These are phyloP conservation scores for Parochlus steinenii DNA, from an alignment of 2,888 invertebrate species.

Conservation along the genomic window DNA sequence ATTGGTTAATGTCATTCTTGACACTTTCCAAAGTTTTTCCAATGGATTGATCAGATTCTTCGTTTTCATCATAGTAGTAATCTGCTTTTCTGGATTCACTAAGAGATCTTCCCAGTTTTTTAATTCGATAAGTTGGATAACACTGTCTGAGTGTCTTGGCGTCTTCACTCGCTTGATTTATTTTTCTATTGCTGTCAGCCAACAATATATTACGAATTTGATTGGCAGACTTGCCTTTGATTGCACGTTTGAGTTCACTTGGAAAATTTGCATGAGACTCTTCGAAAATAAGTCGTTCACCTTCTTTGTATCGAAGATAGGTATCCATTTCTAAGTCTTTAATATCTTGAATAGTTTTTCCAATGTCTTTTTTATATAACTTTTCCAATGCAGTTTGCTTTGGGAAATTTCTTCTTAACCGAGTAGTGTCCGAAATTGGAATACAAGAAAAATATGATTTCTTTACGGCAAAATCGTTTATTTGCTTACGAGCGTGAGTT, in stretches of 20 bases:
- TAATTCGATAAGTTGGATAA: constrained; percentile 5
- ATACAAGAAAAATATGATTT: constrained; percentile 10
- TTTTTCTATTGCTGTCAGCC: constrained; percentile 36
- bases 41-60: constrained; percentile 28
- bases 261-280: constrained; percentile 15
- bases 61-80: constrained; percentile 28
- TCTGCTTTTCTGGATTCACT: constrained; percentile 8
- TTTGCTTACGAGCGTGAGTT: constrained; percentile 49
- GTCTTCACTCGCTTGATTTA: constrained; percentile 22
- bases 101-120: constrained; percentile 4
- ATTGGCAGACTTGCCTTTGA: constrained; percentile 59
- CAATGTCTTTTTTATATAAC: constrained; percentile 20
- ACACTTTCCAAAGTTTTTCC: constrained; percentile 19
- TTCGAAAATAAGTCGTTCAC: constrained; percentile 6
- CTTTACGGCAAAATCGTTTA: constrained; percentile 37
- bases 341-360: constrained; percentile 29
- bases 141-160: constrained; percentile 16
- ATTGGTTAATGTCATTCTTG: constrained; percentile 7
- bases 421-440: constrained; percentile 44
- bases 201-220: constrained; percentile 51
- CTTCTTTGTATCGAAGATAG: constrained; percentile 12
- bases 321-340: constrained; percentile 23
- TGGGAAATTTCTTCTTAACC: constrained; percentile 42
- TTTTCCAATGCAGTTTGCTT: constrained; percentile 40
- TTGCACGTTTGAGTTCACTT: constrained; percentile 32